Evolutionary conservation across 1,140 invertebrate genomes (phyloP), one percentile per base, ranked within the genome.

Genomic region (Drosophila punjabiensis): DNA sequence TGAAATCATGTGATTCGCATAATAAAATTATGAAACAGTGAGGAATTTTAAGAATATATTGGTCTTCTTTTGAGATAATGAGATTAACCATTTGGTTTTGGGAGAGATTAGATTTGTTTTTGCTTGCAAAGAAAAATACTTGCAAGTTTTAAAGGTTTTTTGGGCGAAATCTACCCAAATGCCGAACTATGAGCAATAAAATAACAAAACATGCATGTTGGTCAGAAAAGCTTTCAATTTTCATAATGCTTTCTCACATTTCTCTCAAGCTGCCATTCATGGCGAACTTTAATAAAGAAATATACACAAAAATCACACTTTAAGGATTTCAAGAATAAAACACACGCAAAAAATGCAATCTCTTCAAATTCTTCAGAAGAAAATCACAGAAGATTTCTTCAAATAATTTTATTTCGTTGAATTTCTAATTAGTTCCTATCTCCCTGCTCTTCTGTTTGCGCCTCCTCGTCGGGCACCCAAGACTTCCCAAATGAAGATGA

Each of bases 1-100:
- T 52, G 60, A 20, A 61, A 56, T 55, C 50, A 71, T 83, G 79
- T 83, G 65, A 82, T 79, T 76, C 82, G 76, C 62, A 56, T 59
- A 85, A 77, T 83, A 81, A 70, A 85, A 78, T 77, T 71, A 78
- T 67, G 48, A 82, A 74, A 61, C 64, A 75, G 35, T 50, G 24
- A 63, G 35, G 18, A 32, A 62, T 50, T 20, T 13, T 10, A 16
- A 1, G 33, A 24, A 37, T 10, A 14, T 8, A 32, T 52, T 52
- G 16, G 7, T 16, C 16, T 13, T 52, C 9, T 62, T 52, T 30
- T 30, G 13, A 4, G 18, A 18, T 52, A 13, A 1, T 14, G 30
- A 55, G 53, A 55, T 55, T 56, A 56, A 37, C 2, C 7, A 16
- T 56, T 56, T 7, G 18, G 4, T 20, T 10, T 16, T 56, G 18